A percentile compares a stretch with the other conserved stretches of the same genome.
Conservation (phyloP, 1,140 invertebrate species). For the Calosoma granatense region DNA sequence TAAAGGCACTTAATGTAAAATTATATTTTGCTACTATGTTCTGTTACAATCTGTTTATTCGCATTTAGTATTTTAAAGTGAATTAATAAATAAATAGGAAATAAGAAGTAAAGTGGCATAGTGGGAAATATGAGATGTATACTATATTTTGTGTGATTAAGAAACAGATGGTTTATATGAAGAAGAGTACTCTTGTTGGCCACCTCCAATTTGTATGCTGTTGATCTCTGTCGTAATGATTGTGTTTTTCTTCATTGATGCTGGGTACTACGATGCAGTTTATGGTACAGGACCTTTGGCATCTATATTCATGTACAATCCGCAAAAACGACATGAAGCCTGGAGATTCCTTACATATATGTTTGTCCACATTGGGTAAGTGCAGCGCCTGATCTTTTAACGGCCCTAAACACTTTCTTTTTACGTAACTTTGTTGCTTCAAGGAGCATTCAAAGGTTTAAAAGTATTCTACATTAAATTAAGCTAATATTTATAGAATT, state of each 20-base stretch:
- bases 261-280: conserved; percentile 28
- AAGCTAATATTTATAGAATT: too few relatives aligned
- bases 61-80: too few relatives aligned
- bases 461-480: too few relatives aligned
- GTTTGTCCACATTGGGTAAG: conserved; percentile 91
- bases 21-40: too few relatives aligned
- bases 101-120: too few relatives aligned
- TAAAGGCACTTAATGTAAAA: too few relatives aligned
- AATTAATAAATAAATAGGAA: too few relatives aligned
- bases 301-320: conserved; percentile 80
- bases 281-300: conserved; percentile 61
- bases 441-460: too few relatives aligned
- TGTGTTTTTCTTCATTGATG: conserved; percentile 41
- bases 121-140: too few relatives aligned
- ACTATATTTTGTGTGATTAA: background rate
- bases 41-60: too few relatives aligned
- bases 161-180: conserved; percentile 61
- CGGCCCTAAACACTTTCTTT: background rate
- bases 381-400: conserved; percentile 21
- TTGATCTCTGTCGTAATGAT: conserved; percentile 60
- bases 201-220: conserved; percentile 76
- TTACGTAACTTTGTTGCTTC: too few relatives aligned
- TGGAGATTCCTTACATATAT: conserved; percentile 94
- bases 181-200: conserved; percentile 73
- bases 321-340: conserved; percentile 71